Evolutionary conservation across 2,797 vertebrate species (phyloP).

Genomic region (Cossypha heuglini): DNA sequence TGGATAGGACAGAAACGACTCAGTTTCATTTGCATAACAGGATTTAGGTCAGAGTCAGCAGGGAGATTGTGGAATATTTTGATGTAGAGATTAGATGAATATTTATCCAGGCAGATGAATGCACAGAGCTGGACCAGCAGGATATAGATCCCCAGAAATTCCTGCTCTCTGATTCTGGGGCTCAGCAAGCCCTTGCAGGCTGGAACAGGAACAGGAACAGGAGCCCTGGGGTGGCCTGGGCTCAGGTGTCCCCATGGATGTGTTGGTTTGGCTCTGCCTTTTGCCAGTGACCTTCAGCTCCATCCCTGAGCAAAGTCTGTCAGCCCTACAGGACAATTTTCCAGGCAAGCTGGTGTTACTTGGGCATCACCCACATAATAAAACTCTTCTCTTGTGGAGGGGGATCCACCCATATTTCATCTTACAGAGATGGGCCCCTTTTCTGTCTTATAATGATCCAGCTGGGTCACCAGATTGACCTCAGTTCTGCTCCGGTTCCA

Average conservation of each 20-base stretch:
- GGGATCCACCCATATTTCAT: not conserved
- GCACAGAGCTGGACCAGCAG: not conserved
- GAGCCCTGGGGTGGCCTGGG: not conserved
- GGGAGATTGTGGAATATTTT: not conserved
- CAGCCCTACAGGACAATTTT: not conserved
- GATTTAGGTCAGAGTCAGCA: not conserved
- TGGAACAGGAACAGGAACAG: not conserved
- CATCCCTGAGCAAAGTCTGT: not conserved
- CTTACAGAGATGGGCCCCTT: not conserved
- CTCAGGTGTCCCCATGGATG: not conserved
- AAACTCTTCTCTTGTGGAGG: not conserved
- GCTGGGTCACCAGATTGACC: not conserved
- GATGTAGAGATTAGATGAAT: not conserved
- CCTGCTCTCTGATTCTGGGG: fast-evolving
- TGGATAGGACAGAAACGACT: not conserved
- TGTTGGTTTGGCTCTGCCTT: not conserved
- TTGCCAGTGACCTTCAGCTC: not conserved
- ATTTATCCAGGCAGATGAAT: not conserved
- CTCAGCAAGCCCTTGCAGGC: not conserved
- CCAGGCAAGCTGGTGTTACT: not conserved
- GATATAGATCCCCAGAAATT: not conserved
- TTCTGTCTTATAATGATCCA: not conserved
- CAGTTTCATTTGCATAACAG: not conserved
- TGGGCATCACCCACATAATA: not conserved
- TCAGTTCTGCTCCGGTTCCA: not conserved